Evolutionary conservation across 2,888 invertebrate genomes (phyloP).

Genomic region (Malthinus seriepunctatus): DNA sequence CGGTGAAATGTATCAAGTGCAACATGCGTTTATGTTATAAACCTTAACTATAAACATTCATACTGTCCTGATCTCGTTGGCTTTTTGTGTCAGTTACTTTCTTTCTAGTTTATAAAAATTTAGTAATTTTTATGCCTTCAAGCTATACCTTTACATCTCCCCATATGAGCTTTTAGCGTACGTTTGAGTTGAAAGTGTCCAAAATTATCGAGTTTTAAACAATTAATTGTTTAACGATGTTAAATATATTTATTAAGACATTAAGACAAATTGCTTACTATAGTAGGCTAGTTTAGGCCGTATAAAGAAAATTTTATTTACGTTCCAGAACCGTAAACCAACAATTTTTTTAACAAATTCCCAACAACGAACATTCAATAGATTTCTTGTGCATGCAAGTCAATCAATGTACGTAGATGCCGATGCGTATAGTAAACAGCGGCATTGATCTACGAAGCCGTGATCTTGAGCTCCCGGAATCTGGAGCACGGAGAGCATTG

Average conservation of each 20-base stretch:
- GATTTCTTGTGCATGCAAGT: conserved; percentile 25
- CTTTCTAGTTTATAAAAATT: conserved; percentile 4
- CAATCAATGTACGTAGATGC: conserved; percentile 30
- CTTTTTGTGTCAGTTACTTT: conserved; percentile 27
- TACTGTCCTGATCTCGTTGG: conserved; percentile 26
- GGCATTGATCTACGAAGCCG: conserved; percentile 26
- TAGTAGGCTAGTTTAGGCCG: conserved; percentile 11
- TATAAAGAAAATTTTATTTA: conserved; percentile 25
- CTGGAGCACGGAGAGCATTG: conserved; percentile 33
- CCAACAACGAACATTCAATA: conserved; percentile 14
- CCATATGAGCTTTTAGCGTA: no score
- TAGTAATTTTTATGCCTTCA: no score
- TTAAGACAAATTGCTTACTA: conserved; percentile 16
- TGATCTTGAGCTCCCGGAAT: conserved; percentile 32
- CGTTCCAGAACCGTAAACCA: conserved; percentile 20
- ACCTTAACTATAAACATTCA: conserved; percentile 12
- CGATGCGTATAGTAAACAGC: conserved; percentile 27
- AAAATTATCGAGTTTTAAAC: no score
- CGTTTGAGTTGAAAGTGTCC: not conserved
- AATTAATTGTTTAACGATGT: conserved; percentile 3
- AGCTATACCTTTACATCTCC: no score
- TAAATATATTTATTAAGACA: conserved; percentile 5
- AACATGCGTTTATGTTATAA: conserved; percentile 18
- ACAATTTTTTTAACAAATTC: conserved; percentile 23
- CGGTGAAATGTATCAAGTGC: conserved; percentile 24